Evolutionary conservation across 2,113 vertebrate species (phyloP).

Genomic region (Perca flavescens): DNA sequence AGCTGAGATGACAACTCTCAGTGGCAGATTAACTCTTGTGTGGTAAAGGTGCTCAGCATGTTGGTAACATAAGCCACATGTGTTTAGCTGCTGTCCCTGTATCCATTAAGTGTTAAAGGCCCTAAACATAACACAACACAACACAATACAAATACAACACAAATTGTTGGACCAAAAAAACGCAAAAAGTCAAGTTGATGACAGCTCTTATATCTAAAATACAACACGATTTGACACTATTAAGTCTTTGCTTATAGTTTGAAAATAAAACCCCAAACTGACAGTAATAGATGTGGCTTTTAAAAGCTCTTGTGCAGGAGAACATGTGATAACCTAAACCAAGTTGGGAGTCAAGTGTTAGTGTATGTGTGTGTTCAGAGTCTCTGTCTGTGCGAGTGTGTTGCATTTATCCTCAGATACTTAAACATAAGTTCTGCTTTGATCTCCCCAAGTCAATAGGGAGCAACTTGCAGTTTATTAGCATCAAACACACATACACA

Average conservation of each 20-base stretch:
- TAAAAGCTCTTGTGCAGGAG: conserved; percentile 1
- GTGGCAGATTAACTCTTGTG: neutral
- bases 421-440: conserved; percentile 51
- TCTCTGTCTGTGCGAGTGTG: conserved; percentile 10
- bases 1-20: neutral
- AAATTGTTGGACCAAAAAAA: neutral
- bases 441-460: conserved; percentile 37
- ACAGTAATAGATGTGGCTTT: neutral
- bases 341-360: neutral
- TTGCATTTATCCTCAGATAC: conserved; percentile 42
- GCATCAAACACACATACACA: neutral
- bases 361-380: conserved; percentile 4
- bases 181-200: neutral
- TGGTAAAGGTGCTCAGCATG: neutral
- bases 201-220: neutral
- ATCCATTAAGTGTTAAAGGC: neutral
- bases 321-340: neutral
- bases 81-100: neutral
- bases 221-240: neutral
- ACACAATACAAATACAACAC: neutral
- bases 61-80: neutral
- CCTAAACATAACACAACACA: neutral
- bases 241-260: neutral
- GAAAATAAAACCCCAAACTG: neutral
- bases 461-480: conserved; percentile 46